Base-by-base conservation (phyloP, 1,140 invertebrate species). In the Cherax quadricarinatus region DNA sequence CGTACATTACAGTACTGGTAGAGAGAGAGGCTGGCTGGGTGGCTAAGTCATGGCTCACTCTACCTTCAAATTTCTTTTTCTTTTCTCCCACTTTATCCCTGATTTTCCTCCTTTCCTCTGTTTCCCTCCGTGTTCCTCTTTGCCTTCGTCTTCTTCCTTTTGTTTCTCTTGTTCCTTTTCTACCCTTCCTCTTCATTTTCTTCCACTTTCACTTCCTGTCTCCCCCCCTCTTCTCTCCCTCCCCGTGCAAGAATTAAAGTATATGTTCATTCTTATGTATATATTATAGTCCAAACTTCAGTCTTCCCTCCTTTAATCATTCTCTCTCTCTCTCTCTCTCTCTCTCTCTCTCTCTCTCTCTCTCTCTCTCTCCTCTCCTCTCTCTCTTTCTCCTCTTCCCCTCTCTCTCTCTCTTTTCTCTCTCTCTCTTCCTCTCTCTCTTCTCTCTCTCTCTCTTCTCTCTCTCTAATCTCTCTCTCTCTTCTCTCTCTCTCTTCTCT, bases 401-500 rank as follows among this genome's bases (percentile, higher is more conserved):
- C 60, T 30, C 60, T 66, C 2, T 62, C 51, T 66, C 41, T 41
- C 53, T 18, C 51, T 41, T 66, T 66, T 87, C 86, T 87, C 86
- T 78, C 70, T 78, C 86, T 87, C 86, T 87, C 60, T 70, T 57
- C 62, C 83, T 70, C 60, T 70, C 83, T 85, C 83, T 70, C 60
- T 70, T 57, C 62, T 57, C 57, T 51, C 57, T 51, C 57, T 51
- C 57, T n/a, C n/a, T n/a, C n/a, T n/a, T n/a, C n/a, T n/a, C n/a
- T n/a, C n/a, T n/a, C n/a, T n/a, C n/a, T n/a, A n/a, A n/a, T n/a
- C n/a, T n/a, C n/a, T n/a, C n/a, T n/a, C n/a, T n/a, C n/a, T n/a
- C n/a, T n/a, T n/a, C 82, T 84, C 82, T 84, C 82, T 84, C 82
- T 84, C 82, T 84, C 82, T 84, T 51, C 57, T 53, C 62, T n/a